Evolutionary conservation across 2,113 vertebrate genomes (phyloP), one percentile per base, ranked within the genome.

Genomic region (Perognathus longimembris): DNA sequence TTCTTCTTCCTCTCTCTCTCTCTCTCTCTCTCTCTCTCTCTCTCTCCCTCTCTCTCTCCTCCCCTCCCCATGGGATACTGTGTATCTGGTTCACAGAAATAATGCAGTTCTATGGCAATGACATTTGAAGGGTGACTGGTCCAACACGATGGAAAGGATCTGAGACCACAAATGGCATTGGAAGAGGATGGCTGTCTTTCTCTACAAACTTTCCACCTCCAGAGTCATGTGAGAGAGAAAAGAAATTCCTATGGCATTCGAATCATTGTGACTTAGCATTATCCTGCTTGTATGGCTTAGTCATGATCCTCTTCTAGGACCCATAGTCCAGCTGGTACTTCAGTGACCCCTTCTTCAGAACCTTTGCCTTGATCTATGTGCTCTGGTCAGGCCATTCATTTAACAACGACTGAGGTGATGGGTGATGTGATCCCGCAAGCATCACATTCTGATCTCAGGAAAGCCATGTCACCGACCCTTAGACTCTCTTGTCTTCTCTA

Each of bases 141-240:
- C 1, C 1, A 38, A 21, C 24, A 7, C 59, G 36, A 22, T 5
- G 30, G 42, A 90, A 91, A n/a, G 18, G 11, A 21, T 15, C 15
- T 2, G 0, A 75, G 36, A 6, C 7, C n/a, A 38, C 4, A 2
- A 10, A 10, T 1, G 6, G 45, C 5, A 28, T 32, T 45, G 1
- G 15, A 75, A 80, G 59, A 79, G 21, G 3, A 87, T 12, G 18
- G 10, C 8, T 71, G 17, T 38, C 24, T 21, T 6, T 26, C 57
- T 5, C 3, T 20, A 4, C 4, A 26, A 22, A 28, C 14, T 40
- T 82, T 30, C 38, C 36, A 67, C 5, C 26, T 57, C 17, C 26
- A 64, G 70, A 83, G 4, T 28, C 38, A 50, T 0, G 1, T 34
- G 40, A 80, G 4, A 20, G 32, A 75, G 3, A 71, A 26, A 36